Percentiles rank a stretch among this genome's conserved stretches.
Conservation (phyloP, 2,797 vertebrate species). For the Rhadinocentrus ornatus region DNA sequence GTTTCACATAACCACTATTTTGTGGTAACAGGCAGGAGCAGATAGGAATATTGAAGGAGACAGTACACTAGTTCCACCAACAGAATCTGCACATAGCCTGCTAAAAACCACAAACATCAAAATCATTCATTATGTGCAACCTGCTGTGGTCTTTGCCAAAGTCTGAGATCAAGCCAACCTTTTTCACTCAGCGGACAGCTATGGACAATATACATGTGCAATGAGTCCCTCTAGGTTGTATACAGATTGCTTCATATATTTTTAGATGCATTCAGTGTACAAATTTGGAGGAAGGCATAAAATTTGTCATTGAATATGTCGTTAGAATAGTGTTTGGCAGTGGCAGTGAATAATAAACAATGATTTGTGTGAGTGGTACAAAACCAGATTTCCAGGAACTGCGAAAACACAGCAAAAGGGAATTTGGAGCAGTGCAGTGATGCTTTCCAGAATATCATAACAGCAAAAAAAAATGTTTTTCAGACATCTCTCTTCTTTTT, state of each 20-base stretch:
- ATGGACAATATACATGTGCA: constrained; percentile 40
- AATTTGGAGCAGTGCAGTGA: constrained; percentile 48
- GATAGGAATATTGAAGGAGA: constrained; percentile 44
- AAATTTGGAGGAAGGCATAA: constrained; percentile 65
- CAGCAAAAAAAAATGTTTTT: constrained; percentile 44
- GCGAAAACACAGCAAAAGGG: constrained; percentile 42
- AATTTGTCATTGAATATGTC: constrained; percentile 58
- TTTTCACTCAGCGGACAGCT: constrained; percentile 46
- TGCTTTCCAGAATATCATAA: constrained; percentile 53
- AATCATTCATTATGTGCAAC: constrained; percentile 62
- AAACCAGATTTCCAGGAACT: constrained; percentile 62
- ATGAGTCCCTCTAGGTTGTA: constrained; percentile 49
- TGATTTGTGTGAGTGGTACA: constrained; percentile 42
- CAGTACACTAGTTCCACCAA: constrained; percentile 47
- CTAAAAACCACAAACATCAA: constrained; percentile 42
- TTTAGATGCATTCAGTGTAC: constrained; percentile 69
- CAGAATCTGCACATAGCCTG: constrained; percentile 37
- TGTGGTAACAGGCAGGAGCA: constrained; percentile 53
- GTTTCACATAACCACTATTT: constrained; percentile 65
- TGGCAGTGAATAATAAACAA: constrained; percentile 60
- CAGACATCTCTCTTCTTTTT: constrained; percentile 62
- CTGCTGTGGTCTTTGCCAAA: constrained; percentile 75
- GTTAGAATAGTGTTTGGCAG: constrained; percentile 72
- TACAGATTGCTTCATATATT: constrained; percentile 64
- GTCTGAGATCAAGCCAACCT: constrained; percentile 59